A percentile compares a stretch with the other conserved stretches of the same genome.
These are phyloP conservation scores for Brachionus sp. DNA, from an alignment of 1,140 invertebrate genomes.

Conservation along the genomic window DNA sequence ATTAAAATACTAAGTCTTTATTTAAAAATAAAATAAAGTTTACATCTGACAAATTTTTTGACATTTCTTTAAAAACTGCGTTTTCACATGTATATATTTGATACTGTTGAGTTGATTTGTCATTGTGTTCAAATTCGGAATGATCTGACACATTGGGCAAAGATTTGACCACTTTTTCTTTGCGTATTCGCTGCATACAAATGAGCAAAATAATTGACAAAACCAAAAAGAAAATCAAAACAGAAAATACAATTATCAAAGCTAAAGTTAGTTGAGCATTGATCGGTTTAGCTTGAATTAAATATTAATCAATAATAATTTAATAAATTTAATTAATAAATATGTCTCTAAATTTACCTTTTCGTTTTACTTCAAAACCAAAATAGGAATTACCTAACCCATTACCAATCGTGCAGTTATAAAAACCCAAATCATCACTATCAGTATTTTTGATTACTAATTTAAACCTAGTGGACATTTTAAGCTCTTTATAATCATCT, in stretches of 20 bases:
- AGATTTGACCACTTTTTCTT: background rate
- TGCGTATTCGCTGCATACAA: background rate
- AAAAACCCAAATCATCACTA: background rate
- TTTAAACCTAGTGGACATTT: conserved; percentile 17
- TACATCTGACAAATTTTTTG: conserved; percentile 31
- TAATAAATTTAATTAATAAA: background rate
- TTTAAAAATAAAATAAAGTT: background rate
- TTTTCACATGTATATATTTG: conserved; percentile 26
- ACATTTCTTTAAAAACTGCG: background rate
- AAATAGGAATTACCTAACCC: background rate
- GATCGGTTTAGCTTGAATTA: background rate
- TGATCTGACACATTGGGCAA: conserved; percentile 29
- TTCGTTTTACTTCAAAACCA: background rate
- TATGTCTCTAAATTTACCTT: background rate
- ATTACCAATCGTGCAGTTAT: conserved; percentile 1
- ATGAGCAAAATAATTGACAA: background rate
- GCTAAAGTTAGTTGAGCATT: background rate
- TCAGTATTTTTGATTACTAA: background rate
- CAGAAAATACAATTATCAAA: conserved; percentile 4
- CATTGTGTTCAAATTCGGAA: background rate
- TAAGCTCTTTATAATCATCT: conserved; percentile 18
- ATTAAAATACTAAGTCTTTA: background rate
- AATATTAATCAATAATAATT: background rate
- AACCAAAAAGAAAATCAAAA: background rate
- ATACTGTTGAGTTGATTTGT: background rate